Percentiles rank a stretch among this genome's conserved stretches.
phyloP scores from a whole-genome alignment of 2,888 invertebrate species.

The Drosophila melanocephala region DNA sequence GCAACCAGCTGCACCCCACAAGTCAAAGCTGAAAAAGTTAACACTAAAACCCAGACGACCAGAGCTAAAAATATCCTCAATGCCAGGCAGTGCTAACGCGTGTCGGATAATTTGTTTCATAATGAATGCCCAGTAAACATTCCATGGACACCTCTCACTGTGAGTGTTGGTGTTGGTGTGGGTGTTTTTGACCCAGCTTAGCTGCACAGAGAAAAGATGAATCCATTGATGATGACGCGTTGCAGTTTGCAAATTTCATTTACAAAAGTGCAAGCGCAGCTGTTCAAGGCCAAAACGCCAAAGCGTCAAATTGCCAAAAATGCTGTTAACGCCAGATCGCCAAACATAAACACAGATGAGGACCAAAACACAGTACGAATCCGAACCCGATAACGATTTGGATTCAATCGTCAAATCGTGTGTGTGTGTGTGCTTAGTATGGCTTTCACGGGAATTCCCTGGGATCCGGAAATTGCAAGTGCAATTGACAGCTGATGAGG shows the following conservation, averaged over 20 bases:
- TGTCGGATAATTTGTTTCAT: constrained; percentile 2
- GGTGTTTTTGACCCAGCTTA: neutral
- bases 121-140: constrained; percentile 4
- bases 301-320: neutral
- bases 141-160: constrained; percentile 17
- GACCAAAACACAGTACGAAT: neutral
- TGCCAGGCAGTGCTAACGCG: neutral
- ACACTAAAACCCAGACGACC: neutral
- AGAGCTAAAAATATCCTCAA: constrained; percentile 3
- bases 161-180: neutral
- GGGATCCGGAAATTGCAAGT: neutral
- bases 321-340: constrained; percentile 16
- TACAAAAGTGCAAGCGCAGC: constrained; percentile 65
- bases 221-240: constrained; percentile 65
- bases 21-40: neutral
- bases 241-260: constrained; percentile 60
- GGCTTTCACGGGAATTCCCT: neutral
- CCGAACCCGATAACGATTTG: neutral
- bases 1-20: neutral
- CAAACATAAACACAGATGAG: neutral
- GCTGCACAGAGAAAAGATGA: neutral
- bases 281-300: constrained; percentile 52
- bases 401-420: neutral
- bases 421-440: neutral
- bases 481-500: constrained; percentile 16